A percentile compares a stretch with the other conserved stretches of the same genome.
These are phyloP conservation scores for Perithous albicinctus DNA, from an alignment of 2,888 invertebrate species.

Conservation along the genomic window DNA sequence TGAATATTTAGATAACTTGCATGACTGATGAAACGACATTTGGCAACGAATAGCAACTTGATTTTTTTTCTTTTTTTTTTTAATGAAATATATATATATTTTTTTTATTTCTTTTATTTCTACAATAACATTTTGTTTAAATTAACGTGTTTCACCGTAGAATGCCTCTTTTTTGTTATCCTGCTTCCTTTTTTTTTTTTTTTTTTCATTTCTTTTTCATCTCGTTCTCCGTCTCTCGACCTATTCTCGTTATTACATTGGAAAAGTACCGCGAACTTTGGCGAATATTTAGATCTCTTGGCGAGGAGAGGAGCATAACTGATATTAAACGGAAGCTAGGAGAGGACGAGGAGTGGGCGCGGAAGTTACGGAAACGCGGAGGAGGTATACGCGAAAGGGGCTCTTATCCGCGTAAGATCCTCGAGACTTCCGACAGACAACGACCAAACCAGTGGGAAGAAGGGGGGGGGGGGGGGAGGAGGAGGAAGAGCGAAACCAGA, in stretches of 20 bases:
- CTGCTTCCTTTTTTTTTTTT: conserved; percentile 1
- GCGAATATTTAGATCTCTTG: conserved; percentile 51
- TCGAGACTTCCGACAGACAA: conserved; percentile 54
- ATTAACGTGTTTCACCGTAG: neutral
- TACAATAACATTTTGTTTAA: too few species aligned
- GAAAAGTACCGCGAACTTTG: conserved; percentile 33
- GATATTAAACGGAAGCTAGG: conserved; percentile 55
- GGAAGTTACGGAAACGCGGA: conserved; percentile 19
- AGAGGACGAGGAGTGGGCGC: conserved; percentile 34
- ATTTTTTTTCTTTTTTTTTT: neutral
- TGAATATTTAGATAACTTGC: too few species aligned
- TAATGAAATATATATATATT: neutral
- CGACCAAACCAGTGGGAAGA: too few species aligned
- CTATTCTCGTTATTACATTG: conserved; percentile 45
- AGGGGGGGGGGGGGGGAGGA: too few species aligned
- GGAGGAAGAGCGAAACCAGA: conserved; percentile 18
- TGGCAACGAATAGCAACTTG: too few species aligned
- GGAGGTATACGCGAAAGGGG: too few species aligned
- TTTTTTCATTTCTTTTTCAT: neutral
- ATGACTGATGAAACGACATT: too few species aligned
- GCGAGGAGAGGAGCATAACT: conserved; percentile 44
- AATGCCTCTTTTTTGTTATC: neutral
- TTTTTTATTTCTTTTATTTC: neutral
- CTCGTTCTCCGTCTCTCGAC: neutral
- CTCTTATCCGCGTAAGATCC: conserved; percentile 54